phyloP scores from a whole-genome alignment of 2,113 vertebrate genomes.

The Oreocharis arfaki region DNA sequence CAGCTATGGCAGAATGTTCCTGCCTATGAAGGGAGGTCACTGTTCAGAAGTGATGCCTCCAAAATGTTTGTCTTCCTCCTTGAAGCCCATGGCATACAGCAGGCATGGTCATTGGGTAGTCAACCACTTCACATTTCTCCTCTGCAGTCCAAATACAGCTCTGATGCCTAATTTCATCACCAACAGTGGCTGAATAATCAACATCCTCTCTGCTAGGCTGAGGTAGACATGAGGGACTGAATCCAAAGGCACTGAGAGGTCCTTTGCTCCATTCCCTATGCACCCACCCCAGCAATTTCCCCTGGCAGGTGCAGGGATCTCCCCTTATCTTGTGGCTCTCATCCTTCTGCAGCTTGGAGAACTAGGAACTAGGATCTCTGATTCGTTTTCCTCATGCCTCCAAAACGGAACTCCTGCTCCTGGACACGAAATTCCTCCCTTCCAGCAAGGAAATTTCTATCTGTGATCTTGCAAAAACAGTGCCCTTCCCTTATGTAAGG shows the following conservation, averaged over 20 bases:
- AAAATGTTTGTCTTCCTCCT: neutral
- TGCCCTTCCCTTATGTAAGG: fast-evolving
- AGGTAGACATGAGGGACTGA: neutral
- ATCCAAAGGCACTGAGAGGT: neutral
- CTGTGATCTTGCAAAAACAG: neutral
- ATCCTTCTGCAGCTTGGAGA: neutral
- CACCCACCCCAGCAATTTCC: fast-evolving
- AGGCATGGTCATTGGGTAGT: neutral
- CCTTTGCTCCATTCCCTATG: neutral
- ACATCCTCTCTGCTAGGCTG: neutral
- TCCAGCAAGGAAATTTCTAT: neutral
- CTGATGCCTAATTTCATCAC: neutral
- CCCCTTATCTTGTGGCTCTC: neutral
- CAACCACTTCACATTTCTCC: neutral
- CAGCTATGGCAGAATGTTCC: neutral
- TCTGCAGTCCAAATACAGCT: neutral
- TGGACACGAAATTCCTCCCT: neutral
- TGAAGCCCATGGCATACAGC: neutral
- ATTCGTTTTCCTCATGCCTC: neutral
- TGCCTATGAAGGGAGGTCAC: neutral
- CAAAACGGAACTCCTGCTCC: neutral
- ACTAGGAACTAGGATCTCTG: neutral
- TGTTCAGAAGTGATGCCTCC: neutral
- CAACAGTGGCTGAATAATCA: neutral
- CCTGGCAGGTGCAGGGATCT: neutral